Percentiles rank a stretch among this genome's conserved stretches.
Conservation (phyloP, 2,113 vertebrate species). For the Egretta garzetta region DNA sequence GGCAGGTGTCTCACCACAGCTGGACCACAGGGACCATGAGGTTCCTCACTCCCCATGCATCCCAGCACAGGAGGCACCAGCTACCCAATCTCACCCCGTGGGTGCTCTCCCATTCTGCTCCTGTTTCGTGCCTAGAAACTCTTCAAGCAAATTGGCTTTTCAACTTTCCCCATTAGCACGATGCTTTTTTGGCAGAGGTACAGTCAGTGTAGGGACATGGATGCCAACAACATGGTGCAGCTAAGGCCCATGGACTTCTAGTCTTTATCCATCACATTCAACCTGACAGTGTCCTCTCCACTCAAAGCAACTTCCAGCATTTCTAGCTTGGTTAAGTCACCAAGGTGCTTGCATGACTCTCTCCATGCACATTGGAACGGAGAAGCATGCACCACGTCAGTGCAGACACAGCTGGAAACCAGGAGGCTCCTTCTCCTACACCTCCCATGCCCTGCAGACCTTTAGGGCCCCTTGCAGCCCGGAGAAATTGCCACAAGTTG, state of each 20-base stretch:
- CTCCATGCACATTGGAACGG: not conserved
- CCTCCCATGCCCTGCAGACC: not conserved
- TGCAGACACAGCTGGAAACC: not conserved
- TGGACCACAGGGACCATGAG: too few species aligned
- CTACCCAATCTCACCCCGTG: not conserved
- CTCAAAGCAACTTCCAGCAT: slow-evolving; percentile 16
- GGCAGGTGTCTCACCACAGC: not conserved
- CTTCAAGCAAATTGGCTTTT: not conserved
- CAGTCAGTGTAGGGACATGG: not conserved
- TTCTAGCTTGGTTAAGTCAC: not conserved
- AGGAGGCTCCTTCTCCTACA: not conserved
- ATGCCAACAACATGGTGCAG: not conserved
- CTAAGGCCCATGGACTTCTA: not conserved
- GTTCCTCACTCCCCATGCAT: not conserved
- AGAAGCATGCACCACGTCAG: not conserved
- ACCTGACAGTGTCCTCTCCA: not conserved
- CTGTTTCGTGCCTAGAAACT: not conserved
- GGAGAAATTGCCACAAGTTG: not conserved
- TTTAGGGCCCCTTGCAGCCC: not conserved
- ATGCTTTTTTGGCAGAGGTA: not conserved
- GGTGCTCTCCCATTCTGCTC: not conserved
- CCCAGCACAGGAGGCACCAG: fast-evolving
- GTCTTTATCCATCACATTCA: not conserved
- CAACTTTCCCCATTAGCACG: not conserved
- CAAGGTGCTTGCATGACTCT: not conserved